Percentiles rank a stretch among this genome's conserved stretches.
Conservation (phyloP, 2,113 vertebrate genomes). For the Ariopsis seemanni region DNA sequence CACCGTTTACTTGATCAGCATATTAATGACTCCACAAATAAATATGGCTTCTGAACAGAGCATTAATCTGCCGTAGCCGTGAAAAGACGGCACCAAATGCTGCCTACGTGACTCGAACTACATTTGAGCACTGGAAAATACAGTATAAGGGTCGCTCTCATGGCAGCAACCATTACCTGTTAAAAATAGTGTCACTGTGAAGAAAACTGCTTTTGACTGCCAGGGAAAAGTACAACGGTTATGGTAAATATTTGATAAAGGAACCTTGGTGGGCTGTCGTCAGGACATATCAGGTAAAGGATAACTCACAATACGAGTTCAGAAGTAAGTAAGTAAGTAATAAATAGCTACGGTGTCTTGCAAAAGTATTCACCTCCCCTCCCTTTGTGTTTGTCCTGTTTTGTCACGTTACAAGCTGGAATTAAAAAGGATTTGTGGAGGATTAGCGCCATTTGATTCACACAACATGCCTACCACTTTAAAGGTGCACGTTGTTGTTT, state of each 20-base stretch:
- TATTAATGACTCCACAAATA: not conserved
- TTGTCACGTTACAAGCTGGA: no score
- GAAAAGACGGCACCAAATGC: not conserved
- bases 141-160: not conserved
- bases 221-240: not conserved
- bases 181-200: not conserved
- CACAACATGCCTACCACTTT: no score
- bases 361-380: no score
- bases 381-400: no score
- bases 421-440: no score
- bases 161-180: not conserved
- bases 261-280: not conserved
- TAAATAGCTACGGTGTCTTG: no score
- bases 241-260: not conserved
- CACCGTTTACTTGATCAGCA: not conserved
- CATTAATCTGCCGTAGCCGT: not conserved
- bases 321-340: not conserved
- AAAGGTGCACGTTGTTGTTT: no score
- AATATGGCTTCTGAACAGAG: not conserved
- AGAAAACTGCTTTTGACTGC: not conserved
- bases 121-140: not conserved
- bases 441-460: no score
- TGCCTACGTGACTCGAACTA: not conserved
- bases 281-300: not conserved
- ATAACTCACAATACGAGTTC: not conserved